These are phyloP conservation scores for Chalcis sispes DNA, from an alignment of 2,888 invertebrate genomes.

Conservation along the genomic window DNA sequence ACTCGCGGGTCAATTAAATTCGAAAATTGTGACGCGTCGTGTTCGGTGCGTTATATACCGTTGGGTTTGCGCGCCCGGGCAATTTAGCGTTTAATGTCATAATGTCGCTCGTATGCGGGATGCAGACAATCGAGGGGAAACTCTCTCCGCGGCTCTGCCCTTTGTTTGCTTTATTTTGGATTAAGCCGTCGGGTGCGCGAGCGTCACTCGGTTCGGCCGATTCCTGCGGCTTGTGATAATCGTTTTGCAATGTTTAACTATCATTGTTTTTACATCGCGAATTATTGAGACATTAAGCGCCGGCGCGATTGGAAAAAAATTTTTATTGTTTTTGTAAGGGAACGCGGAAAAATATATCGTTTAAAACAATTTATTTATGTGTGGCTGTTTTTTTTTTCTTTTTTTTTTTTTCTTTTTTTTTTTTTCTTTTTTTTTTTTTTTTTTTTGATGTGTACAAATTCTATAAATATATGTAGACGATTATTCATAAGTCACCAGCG, in stretches of 20 bases:
- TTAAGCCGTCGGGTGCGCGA: conserved; percentile 63
- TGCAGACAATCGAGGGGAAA: too few relatives aligned
- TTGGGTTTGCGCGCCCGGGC: conserved; percentile 58
- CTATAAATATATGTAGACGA: too few relatives aligned
- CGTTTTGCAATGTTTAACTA: conserved; percentile 29
- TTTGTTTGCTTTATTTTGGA: conserved; percentile 69
- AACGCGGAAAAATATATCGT: too few relatives aligned
- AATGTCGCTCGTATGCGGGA: conserved; percentile 70
- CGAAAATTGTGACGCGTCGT: conserved; percentile 61
- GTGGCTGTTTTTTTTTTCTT: too few relatives aligned
- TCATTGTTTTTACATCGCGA: conserved; percentile 19
- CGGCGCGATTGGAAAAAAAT: too few relatives aligned
- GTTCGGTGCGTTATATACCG: conserved; percentile 37
- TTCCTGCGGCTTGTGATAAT: conserved; percentile 30
- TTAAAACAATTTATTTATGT: too few relatives aligned
- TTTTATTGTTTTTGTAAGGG: conserved; percentile 8
- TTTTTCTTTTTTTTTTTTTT: too few relatives aligned
- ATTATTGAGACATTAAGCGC: conserved; percentile 13
- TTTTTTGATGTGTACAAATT: too few relatives aligned
- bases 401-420: too few relatives aligned
- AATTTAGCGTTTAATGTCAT: conserved; percentile 73
- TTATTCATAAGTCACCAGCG: too few relatives aligned
- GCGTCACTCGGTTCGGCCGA: not conserved
- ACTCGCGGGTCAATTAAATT: conserved; percentile 65
- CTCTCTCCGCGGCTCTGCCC: not conserved